Base-by-base conservation (phyloP, 2,113 vertebrate genomes). In the Ondatra zibethicus region DNA sequence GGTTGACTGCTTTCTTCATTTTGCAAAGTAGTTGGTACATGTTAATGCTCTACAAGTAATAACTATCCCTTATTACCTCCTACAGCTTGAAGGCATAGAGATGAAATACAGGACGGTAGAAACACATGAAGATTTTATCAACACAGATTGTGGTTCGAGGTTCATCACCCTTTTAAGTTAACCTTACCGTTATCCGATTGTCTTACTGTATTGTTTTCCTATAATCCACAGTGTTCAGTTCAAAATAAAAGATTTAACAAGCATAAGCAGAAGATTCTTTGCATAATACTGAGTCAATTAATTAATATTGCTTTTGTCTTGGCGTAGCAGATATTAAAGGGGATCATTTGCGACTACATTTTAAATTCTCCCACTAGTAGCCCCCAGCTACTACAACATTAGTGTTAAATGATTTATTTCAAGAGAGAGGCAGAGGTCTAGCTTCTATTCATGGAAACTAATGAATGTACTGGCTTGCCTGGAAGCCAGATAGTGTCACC, bases 231-330 rank as follows among this genome's bases (percentile, higher is more conserved):
- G 0, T 25, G 21, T 42, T 94, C 72, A 89, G 3, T 13, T 33
- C 75, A 68, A 92, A 89, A 95, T 91, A 96, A 93, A 93, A 50
- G 0, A 11, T 85, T 89, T 75, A 7, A 95, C 87, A 89, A 45
- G 2, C 36, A 39, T 92, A 77, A 84, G 39, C 21, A 81, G 4
- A 55, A 81, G 13, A 1, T 45, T 55, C n/a, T 61, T 58, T 45
- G n/a, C n/a, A 52, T 80, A 94, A 78, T 10, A 19, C 11, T 45
- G 13, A 55, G 42, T 85, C 39, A 63, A 78, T 78, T 1, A 87
- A 65, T 92, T 47, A 39, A 87, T 86, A n/a, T 42, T 77, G 16
- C 8, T 94, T 75, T 33, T 81, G 8, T 85, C 88, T 78, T 91
- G 50, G 21, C 25, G 33, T 52, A 82, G 31, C 47, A 78, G 25